Conservation (phyloP, 2,113 vertebrate genomes). For the rabbit (Oryctolagus cuniculus) region mOryCun1.1 NC_091452.1:23315001-23315500, state of each 20-base stretch:
- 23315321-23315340: not conserved
- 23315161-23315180: not conserved
- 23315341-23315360: slow-evolving; percentile 22
- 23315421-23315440: not conserved
- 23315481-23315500: not conserved
- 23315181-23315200: not conserved
- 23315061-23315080: no score
- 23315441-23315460: slow-evolving; percentile 53
- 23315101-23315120: no score
- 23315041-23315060: no score
- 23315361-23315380: slow-evolving; percentile 8
- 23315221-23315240: not conserved
- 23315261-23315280: not conserved
- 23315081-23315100: no score
- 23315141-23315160: no score
- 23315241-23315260: slow-evolving; percentile 29
- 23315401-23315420: not conserved
- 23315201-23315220: not conserved
- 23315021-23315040: no score
- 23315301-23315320: slow-evolving; percentile 29
- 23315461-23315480: slow-evolving; percentile 48
- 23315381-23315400: not conserved
- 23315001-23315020: no score
- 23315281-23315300: not conserved
- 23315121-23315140: no score